These are phyloP conservation scores for Phyto melanocephala DNA, from an alignment of 2,888 invertebrate genomes.

Conservation along the genomic window DNA sequence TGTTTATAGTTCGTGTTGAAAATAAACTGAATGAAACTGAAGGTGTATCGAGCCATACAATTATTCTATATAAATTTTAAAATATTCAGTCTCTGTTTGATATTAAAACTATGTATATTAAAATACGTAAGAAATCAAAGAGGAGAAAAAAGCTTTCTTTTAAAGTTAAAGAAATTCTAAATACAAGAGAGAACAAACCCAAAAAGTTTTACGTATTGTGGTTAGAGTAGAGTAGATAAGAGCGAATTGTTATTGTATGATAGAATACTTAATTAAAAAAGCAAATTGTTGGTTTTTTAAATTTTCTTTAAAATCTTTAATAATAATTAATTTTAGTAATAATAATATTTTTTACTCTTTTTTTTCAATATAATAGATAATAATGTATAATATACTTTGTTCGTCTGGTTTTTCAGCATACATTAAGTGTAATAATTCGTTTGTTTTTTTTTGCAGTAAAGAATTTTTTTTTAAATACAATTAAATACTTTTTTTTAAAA, in stretches of 20 bases:
- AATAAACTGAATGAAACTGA: constrained; percentile 3
- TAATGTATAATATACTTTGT: constrained; percentile 40
- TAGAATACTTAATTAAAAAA: constrained; percentile 61
- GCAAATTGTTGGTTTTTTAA: constrained; percentile 65
- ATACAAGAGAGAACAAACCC: constrained; percentile 40
- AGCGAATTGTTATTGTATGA: constrained; percentile 22
- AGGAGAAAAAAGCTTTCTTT: constrained; percentile 38
- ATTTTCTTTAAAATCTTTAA: constrained; percentile 65
- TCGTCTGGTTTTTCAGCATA: constrained; percentile 50
- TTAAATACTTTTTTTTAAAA: constrained; percentile 8
- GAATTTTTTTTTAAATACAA: constrained; percentile 31
- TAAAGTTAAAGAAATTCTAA: constrained; percentile 6
- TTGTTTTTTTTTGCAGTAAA: background rate
- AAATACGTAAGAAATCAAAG: constrained; percentile 22
- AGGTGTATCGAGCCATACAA: constrained; percentile 34
- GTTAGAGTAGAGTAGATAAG: constrained; percentile 26
- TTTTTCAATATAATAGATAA: constrained; percentile 48
- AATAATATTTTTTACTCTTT: constrained; percentile 31
- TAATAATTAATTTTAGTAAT: constrained; percentile 54
- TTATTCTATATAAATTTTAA: constrained; percentile 3
- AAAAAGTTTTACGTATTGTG: constrained; percentile 27
- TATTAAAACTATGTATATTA: constrained; percentile 17
- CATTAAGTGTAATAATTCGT: constrained; percentile 49
- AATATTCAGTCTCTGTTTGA: constrained; percentile 10
- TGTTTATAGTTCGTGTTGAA: background rate